Evolutionary conservation across 2,797 vertebrate species (phyloP), one percentile per base, ranked within the genome.

Genomic region (Chrosomus eos): DNA sequence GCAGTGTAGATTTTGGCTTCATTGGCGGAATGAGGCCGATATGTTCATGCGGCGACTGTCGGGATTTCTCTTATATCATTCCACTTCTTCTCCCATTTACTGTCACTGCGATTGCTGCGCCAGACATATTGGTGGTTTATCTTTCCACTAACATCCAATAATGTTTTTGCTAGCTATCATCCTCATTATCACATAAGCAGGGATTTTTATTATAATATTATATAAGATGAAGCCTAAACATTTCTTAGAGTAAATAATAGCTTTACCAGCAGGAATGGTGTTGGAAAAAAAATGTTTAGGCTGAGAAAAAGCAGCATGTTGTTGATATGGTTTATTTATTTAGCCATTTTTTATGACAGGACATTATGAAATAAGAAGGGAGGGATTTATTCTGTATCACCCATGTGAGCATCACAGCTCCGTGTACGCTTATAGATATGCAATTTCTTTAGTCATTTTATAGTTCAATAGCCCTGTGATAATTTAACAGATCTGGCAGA

Each of bases 91-190:
- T 79, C 23, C 68, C 18, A 73, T 85, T 85, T 80, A 72, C 76
- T 85, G 66, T 76, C 23, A 48, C 19, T 43, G 43, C 40, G 55
- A 81, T 82, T 88, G 36, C 71, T 33, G 70, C 45, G 0, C 23
- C 26, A 28, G 43, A 26, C 53, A 62, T 43, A 73, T 85, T 38
- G 18, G 14, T 21, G 28, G 26, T 82, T 87, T 89, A 85, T 87
- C 88, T 83, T 36, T 26, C 40, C 31, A 18, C 55, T 85, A 73
- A 85, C 55, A 73, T 51, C 78, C 68, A 73, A 81, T 82, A 85
- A 62, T 55, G 85, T 83, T 83, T 87, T 83, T 60, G 81, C 67
- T 33, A 79, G 85, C 31, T 72, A 83, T 86, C 60, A 14, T 53
- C 45, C 3, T 55, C 72, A 55, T 84, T 85, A 87, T 87, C 77